These are phyloP conservation scores for Salvelinus namaycush DNA, from an alignment of 2,113 vertebrate genomes.

Conservation along the genomic window DNA sequence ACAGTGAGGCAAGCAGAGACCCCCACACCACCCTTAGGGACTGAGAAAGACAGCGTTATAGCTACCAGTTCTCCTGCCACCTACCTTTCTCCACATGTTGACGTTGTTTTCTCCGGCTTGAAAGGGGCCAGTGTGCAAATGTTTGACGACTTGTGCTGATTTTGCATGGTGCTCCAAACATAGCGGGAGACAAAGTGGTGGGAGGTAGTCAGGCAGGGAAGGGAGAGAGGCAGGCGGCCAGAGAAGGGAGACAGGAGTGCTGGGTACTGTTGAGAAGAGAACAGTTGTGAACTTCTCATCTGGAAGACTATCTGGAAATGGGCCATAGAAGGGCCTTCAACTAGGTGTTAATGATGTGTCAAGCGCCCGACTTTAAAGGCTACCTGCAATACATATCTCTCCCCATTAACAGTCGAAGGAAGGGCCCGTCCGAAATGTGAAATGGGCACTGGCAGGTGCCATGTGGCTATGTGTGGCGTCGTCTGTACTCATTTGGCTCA, in stretches of 20 bases:
- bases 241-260: not conserved
- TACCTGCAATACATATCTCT: constrained; percentile 49
- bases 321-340: constrained; percentile 61
- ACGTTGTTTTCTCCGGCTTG: constrained; percentile 34
- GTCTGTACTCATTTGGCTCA: constrained; percentile 52
- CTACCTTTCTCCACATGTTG: constrained; percentile 6
- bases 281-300: constrained; percentile 35
- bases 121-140: constrained; percentile 54
- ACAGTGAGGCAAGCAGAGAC: no score
- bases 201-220: constrained; percentile 8
- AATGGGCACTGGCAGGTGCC: constrained; percentile 60
- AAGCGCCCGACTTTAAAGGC: constrained; percentile 60
- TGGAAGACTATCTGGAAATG: constrained; percentile 38
- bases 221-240: not conserved
- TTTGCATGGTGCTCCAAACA: constrained; percentile 63
- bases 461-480: constrained; percentile 45
- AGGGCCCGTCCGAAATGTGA: constrained; percentile 44
- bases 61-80: constrained; percentile 17
- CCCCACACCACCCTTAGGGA: not conserved
- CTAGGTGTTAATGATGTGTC: constrained; percentile 61
- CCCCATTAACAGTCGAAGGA: not conserved
- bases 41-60: not conserved
- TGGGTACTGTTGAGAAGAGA: constrained; percentile 37
- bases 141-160: constrained; percentile 73
- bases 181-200: constrained; percentile 41